Percentiles rank a stretch among this genome's conserved stretches.
phyloP scores from a whole-genome alignment of 1,140 invertebrate genomes.

The Hetaerina americana region DNA sequence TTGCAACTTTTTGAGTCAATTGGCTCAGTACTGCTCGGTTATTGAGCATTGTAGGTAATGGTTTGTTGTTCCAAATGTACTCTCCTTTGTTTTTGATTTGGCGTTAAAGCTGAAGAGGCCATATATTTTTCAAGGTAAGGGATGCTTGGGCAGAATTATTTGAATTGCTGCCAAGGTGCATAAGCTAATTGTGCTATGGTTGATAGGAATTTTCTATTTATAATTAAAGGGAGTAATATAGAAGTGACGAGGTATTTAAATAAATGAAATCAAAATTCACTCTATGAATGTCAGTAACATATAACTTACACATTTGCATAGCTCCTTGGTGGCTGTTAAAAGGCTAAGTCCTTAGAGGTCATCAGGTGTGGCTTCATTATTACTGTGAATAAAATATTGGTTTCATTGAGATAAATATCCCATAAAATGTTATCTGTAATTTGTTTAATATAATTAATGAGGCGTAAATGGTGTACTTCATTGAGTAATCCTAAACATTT shows the following conservation, averaged over 20 bases:
- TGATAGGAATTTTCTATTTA: not conserved
- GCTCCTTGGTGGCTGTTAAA: not conserved
- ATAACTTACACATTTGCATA: not conserved
- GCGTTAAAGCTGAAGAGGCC: too few species aligned
- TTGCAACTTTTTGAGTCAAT: too few species aligned
- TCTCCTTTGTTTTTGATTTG: too few species aligned
- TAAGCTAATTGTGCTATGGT: not conserved
- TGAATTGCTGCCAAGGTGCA: too few species aligned
- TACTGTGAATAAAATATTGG: not conserved
- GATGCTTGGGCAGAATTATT: too few species aligned
- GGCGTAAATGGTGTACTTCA: too few species aligned
- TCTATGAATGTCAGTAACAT: not conserved
- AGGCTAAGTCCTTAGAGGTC: not conserved
- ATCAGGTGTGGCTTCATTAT: constrained; percentile 4
- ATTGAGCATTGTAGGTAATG: not conserved
- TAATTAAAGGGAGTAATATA: not conserved
- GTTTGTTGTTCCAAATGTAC: not conserved
- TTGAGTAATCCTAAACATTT: too few species aligned
- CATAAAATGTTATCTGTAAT: not conserved
- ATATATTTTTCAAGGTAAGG: too few species aligned
- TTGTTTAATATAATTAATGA: not conserved
- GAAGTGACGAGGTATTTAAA: not conserved
- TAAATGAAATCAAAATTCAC: not conserved
- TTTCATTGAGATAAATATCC: not conserved
- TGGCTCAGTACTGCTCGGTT: too few species aligned